Evolutionary conservation across 2,113 vertebrate species (phyloP), one percentile per base, ranked within the genome.

Genomic region (Raja brachyura): DNA sequence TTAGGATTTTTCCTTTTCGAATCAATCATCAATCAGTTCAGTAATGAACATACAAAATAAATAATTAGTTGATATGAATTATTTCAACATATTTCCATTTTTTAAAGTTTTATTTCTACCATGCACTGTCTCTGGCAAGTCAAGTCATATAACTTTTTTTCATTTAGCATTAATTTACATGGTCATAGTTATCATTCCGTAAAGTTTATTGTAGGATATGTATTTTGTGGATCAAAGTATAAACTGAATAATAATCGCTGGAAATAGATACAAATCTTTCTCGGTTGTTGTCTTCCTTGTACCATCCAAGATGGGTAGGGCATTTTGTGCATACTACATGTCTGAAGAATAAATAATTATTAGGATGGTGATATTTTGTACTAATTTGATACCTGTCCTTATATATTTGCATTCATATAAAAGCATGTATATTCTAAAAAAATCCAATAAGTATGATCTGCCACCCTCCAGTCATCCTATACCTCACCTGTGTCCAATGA

Each of bases 31-130:
- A 73, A 54, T 90, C n/a, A 90, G 31, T 18, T 90, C 11, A 90
- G n/a, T 48, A 90, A 70, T 39, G 63, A 70, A 39, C 68, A 39
- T 74, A 48, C 28, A 90, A 13, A 73, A 92, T 16, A 92, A 28
- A 9, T 86, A 86, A 85, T 56, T 61, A 85, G 56, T 86, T 86
- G 10, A 86, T 61, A n/a, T n/a, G 81, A 59, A n/a, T 86, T 31
- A 88, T 86, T 63, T 31, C 25, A 86, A 63, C n/a, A 28, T 6
- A 63, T 14, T 70, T 70, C 68, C 11, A 63, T n/a, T 16, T 31
- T 86, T 86, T 10, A 63, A 86, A 63, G 28, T 86, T 86, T 63
- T 86, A 63, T 63, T 63, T 63, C 56, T 63, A 86, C 14, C 28
- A 31, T 2, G 28, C 9, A 86, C 56, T 63, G 56, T 31, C 5